Evolutionary conservation across 2,888 invertebrate species (phyloP), one percentile per base, ranked within the genome.

Genomic region (Acrocera orbiculus): DNA sequence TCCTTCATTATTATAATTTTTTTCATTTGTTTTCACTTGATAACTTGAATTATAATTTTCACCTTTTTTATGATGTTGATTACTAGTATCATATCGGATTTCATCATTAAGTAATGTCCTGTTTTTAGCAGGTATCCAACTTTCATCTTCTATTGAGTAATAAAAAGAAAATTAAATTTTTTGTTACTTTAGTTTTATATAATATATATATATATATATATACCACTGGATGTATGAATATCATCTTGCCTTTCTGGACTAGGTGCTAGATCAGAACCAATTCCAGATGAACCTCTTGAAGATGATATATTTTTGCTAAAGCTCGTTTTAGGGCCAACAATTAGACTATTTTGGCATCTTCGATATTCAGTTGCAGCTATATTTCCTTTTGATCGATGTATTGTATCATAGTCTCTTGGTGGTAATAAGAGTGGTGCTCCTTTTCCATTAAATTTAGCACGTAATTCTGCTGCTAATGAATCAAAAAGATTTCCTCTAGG

Each of bases 361-460:
- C 76, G 57, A 40, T 70, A 56, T 49, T 79, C 78, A 46, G 77
- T 76, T 17, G 74, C 76, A n/a, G 72, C 69, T 30, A 81, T 56
- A 52, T 81, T 79, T 6, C 82, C 82, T 40, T 77, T 68, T 33
- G 60, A 61, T 31, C 61, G 69, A 53, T 83, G 82, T 3, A 87
- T 80, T 2, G 90, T 90, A 59, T 93, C 92, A 63, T 93, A 93
- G 59, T 93, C 93, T 17, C 87, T 69, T 0, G 93, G 92, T 0
- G 93, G 93, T 40, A 93, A 63, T 15, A 93, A 66, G 33, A 93
- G 73, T 1, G 90, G 90, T 56, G 56, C 70, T 51, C 67, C 71
- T 50, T 64, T 70, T 56, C 61, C 60, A 40, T 59, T 61, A 29
- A 86, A 60, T 53, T 81, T 79, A 37, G 75, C 76, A 45, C 89